phyloP scores from a whole-genome alignment of 2,113 vertebrate species.

The Pelecanoides urinatrix region DNA sequence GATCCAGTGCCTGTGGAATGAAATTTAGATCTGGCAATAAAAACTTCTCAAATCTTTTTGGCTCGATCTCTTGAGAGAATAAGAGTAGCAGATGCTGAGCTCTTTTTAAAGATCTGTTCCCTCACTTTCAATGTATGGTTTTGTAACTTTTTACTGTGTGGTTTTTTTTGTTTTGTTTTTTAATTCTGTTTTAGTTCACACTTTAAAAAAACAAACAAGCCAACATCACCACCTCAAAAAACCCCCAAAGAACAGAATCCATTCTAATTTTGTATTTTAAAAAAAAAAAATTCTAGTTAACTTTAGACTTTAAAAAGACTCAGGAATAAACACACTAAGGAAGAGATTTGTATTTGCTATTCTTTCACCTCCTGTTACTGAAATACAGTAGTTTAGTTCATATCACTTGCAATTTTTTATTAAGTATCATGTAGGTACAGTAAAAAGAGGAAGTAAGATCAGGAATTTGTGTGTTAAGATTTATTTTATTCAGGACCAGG shows the following conservation, averaged over 20 bases:
- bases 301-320: background rate
- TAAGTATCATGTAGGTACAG: background rate
- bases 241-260: background rate
- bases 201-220: background rate
- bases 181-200: background rate
- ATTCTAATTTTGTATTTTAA: background rate
- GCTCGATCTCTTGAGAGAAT: background rate
- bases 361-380: background rate
- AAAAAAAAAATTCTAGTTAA: background rate
- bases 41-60: conserved; percentile 28
- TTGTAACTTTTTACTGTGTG: background rate
- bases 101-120: background rate
- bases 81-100: conserved; percentile 35
- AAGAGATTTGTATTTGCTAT: background rate
- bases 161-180: background rate
- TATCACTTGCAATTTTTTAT: background rate
- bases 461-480: conserved; percentile 57
- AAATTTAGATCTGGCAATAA: conserved; percentile 45
- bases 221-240: background rate
- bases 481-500: conserved; percentile 62
- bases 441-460: conserved; percentile 67
- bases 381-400: background rate
- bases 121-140: background rate
- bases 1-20: conserved; percentile 49
- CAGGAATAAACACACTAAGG: background rate